A percentile compares a stretch with the other conserved stretches of the same genome.
Evolutionary conservation across 2,113 vertebrate genomes (phyloP).

Genomic region (Cygnus atratus): DNA sequence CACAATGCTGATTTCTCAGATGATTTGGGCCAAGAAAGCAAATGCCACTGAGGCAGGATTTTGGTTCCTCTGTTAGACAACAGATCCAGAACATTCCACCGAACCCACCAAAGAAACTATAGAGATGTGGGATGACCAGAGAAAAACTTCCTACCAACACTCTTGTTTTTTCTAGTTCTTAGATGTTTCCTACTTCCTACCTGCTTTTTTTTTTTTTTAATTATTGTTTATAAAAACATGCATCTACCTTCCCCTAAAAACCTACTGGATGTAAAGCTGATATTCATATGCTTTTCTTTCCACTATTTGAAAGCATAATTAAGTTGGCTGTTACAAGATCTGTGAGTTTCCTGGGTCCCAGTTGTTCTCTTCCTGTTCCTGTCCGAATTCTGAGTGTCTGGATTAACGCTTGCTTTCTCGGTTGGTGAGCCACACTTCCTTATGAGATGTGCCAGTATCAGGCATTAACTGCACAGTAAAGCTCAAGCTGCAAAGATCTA

Average conservation of each 20-base stretch:
- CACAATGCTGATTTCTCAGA: neutral
- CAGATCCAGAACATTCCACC: neutral
- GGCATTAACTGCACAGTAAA: neutral
- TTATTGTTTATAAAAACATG: neutral
- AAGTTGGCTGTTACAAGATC: neutral
- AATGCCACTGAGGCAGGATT: neutral
- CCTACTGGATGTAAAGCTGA: neutral
- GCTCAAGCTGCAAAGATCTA: neutral
- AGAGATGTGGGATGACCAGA: neutral
- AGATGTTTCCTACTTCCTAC: neutral
- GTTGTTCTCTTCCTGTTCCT: neutral
- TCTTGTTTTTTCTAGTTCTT: neutral
- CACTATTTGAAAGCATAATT: neutral
- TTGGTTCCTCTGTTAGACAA: neutral
- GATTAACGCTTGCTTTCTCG: neutral
- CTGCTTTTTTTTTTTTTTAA: neutral
- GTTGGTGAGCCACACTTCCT: neutral
- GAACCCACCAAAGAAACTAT: neutral
- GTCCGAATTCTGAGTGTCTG: neutral
- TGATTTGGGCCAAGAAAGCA: neutral
- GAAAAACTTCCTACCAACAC: neutral
- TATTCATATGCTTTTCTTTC: neutral
- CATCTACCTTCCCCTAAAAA: neutral
- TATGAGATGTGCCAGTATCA: neutral
- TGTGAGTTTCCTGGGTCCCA: neutral